Evolutionary conservation across 2,888 invertebrate genomes (phyloP).

Genomic region (Caenorhabditis sinica): DNA sequence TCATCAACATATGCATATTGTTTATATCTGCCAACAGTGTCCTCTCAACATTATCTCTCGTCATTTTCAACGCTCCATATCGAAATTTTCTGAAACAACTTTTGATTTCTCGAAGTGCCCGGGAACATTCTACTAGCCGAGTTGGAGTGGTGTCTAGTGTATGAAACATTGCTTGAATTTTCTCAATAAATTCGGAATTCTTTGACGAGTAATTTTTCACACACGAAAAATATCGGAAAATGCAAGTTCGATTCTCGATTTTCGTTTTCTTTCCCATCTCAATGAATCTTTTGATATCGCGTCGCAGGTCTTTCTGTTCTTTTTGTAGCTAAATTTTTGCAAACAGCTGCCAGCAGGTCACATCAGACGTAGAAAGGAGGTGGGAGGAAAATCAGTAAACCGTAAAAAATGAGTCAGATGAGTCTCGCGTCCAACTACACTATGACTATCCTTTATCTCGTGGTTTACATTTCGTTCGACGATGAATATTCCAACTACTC

Average conservation of each 20-base stretch:
- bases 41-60: background rate
- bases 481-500: background rate
- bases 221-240: too few relatives aligned
- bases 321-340: too few relatives aligned
- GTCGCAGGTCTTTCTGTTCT: too few relatives aligned
- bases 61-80: conserved; percentile 5
- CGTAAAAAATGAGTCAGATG: background rate
- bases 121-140: background rate
- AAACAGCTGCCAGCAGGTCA: too few relatives aligned
- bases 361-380: too few relatives aligned
- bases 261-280: too few relatives aligned
- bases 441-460: too few relatives aligned
- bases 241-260: too few relatives aligned
- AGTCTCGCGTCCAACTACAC: background rate
- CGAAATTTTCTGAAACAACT: background rate
- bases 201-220: too few relatives aligned
- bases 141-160: conserved; percentile 7
- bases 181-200: background rate
- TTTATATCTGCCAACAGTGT: background rate
- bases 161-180: background rate
- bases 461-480: too few relatives aligned
- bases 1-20: background rate
- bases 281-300: too few relatives aligned
- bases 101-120: background rate
- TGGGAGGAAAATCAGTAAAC: background rate